phyloP scores from a whole-genome alignment of 2,113 vertebrate species.

The Romanogobio albipinnatus region DNA sequence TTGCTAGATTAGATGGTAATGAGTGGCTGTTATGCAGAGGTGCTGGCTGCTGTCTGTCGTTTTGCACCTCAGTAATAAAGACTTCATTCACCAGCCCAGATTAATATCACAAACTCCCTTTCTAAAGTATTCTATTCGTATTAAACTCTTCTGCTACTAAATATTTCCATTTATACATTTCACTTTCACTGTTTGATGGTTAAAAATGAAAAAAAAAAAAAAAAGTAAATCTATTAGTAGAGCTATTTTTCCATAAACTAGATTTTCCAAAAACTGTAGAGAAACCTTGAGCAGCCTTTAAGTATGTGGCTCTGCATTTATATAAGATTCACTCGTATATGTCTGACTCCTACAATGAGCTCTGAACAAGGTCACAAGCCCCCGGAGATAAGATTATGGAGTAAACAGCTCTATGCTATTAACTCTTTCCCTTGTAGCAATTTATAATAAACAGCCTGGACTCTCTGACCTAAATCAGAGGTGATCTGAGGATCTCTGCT shows the following conservation, averaged over 20 bases:
- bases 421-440: background rate
- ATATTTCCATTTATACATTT: background rate
- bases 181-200: background rate
- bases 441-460: background rate
- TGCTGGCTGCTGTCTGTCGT: background rate
- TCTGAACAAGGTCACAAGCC: constrained; percentile 40
- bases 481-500: background rate
- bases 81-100: background rate
- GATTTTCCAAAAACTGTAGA: background rate
- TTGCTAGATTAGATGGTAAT: constrained; percentile 33
- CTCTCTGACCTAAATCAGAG: background rate
- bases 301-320: constrained; percentile 7
- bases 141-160: background rate
- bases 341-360: constrained; percentile 4
- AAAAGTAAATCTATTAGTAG: background rate
- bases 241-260: background rate
- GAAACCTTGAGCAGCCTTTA: background rate
- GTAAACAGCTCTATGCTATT: constrained; percentile 9
- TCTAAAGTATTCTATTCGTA: background rate
- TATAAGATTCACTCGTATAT: background rate
- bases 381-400: constrained; percentile 34
- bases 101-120: background rate
- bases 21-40: constrained; percentile 7
- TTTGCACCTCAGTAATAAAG: background rate
- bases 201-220: background rate